Evolutionary conservation across 2,113 vertebrate species (phyloP), one percentile per base, ranked within the genome.

Genomic region (Peromyscus polionotus): DNA sequence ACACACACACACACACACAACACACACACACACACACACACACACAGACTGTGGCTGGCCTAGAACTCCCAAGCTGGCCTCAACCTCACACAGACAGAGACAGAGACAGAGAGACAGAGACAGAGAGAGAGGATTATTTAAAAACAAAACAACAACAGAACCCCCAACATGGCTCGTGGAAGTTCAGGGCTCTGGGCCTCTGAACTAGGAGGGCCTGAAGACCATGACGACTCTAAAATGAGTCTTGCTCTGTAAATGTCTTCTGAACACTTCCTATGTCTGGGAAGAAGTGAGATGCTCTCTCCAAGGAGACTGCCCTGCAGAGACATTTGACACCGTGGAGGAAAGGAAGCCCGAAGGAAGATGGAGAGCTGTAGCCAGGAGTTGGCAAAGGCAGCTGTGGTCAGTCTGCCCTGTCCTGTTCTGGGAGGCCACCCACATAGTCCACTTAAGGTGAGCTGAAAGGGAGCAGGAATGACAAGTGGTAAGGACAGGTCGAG

Each of bases 171-270:
- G 70, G 45, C 10, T 87, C 76, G 91, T 48, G 68, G 70, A 67
- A 88, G 76, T 54, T 14, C 31, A 95, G 42, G 20, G 72, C 31
- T 87, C 6, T 7, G 19, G n/a, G 88, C 48, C n/a, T 39, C 67
- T 39, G 48, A 39, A n/a, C 45, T 77, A 85, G n/a, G 89, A 85
- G 33, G 89, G n/a, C 20, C 73, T 91, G 67, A 72, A 94, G 67
- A 61, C 90, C 75, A 26, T 7, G 17, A 86, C 77, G 79, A 92
- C 84, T 90, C 54, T 79, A 61, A 87, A 80, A 87, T 72, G 42
- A 85, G 36, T n/a, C 89, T 63, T 90, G 14, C 28, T 90, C 54
- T 84, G 36, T 24, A 81, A 89, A 81, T 9, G 7, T 26, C 70
- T 93, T 85, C 57, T 10, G 93, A 77, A 22, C 65, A 84, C 8